Base-by-base conservation (phyloP, 92 coral and sea anemone genomes). In the Muricea muricata region DNA sequence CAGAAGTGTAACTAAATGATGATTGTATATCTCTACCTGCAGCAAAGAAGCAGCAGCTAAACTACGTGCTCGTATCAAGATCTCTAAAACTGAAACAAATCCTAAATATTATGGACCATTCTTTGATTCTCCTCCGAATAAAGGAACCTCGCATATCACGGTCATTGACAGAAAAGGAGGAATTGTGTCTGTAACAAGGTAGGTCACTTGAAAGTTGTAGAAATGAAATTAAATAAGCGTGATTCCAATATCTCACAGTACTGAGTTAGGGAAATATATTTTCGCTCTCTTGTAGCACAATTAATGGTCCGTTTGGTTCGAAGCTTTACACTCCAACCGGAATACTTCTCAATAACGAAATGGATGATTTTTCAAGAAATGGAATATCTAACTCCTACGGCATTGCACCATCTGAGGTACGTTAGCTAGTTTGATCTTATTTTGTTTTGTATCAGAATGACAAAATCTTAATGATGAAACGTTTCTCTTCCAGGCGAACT, bases 151-250 rank as follows among this genome's bases (percentile, higher is more conserved):
- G 24, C 98, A 97, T 52, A 92, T 97, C 52, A 88, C 99, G 5
- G 98, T 92, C 28, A 90, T 92, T 21, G 96, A 97, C 17, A 94
- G 97, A 71, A 97, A 93, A 65, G 99, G 99, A 9, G 98, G 91
- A 63, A 78, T 94, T 14, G 99, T 93, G 6, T 70, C 94, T 48
- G 91, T 94, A 12, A 93, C 99, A 0, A 97, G 99, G 99, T 97
- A 30, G 26, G 69, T 28, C 0, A 32, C 30, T 11, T 54, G 20
- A 0, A 2, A 54, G 24, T 15, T 54, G n/a, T n/a, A n/a, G n/a
- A n/a, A n/a, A n/a, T 39, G 45, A 54, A 54, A 18, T 8, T 8
- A 14, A 14, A 23, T 2, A 24, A 18, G 34, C 2, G 72, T n/a
- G n/a, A n/a, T n/a, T n/a, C n/a, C n/a, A n/a, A n/a, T n/a, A n/a